Percentiles rank a stretch among this genome's conserved stretches.
Evolutionary conservation across 2,797 vertebrate species (phyloP).

Genomic region (Lophotriccus pileatus): DNA sequence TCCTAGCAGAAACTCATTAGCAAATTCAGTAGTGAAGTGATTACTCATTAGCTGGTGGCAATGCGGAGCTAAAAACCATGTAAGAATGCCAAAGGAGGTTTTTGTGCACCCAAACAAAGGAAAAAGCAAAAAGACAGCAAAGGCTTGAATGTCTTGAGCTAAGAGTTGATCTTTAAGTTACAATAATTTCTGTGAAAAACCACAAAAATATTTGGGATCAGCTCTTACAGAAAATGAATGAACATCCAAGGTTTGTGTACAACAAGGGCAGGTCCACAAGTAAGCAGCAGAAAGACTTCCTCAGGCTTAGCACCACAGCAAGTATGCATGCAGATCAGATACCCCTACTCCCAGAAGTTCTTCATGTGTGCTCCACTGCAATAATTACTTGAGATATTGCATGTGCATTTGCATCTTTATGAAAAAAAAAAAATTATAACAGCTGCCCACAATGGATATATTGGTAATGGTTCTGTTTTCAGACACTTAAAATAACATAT

Average conservation of each 20-base stretch:
- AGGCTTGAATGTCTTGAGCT: background rate
- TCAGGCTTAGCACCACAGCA: background rate
- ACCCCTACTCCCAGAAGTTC: background rate
- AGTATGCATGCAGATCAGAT: background rate
- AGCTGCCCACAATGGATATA: background rate
- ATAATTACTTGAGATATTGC: background rate
- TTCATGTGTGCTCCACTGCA: fast-evolving
- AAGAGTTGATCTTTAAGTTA: background rate
- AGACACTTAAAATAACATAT: background rate
- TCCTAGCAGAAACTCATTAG: background rate
- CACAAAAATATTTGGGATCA: background rate
- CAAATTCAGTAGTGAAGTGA: background rate
- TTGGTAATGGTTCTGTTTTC: background rate
- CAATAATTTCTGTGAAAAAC: background rate
- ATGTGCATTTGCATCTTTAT: background rate
- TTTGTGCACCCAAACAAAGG: background rate
- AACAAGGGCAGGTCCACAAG: background rate
- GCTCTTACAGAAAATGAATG: background rate
- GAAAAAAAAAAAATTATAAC: background rate
- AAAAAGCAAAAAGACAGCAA: background rate
- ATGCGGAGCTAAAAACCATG: background rate
- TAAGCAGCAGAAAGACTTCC: background rate
- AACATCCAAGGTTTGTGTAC: background rate
- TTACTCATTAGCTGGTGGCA: background rate
- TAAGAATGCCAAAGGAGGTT: background rate